These are phyloP conservation scores for Sciurus niger DNA, from an alignment of 2,113 vertebrate species.

Conservation along the genomic window DNA sequence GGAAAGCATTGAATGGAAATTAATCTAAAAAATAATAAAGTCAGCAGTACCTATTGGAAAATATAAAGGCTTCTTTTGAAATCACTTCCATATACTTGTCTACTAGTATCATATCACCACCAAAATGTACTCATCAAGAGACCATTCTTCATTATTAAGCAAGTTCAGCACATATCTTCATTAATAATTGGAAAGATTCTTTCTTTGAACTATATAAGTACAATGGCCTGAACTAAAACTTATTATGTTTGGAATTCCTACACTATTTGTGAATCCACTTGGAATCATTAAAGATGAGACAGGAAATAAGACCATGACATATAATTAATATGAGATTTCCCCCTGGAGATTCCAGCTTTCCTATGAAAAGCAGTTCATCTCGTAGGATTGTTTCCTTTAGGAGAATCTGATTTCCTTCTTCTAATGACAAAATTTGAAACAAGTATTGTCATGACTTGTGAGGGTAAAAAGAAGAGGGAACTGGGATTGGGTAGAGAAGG, in stretches of 20 bases:
- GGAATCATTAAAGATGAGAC: constrained; percentile 46
- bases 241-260: constrained; percentile 37
- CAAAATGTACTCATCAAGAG: constrained; percentile 32
- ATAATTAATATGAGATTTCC: constrained; percentile 19
- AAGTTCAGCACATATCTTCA: constrained; percentile 1
- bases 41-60: constrained; percentile 19
- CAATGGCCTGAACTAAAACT: background rate
- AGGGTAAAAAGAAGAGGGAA: background rate
- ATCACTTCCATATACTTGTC: constrained; percentile 48
- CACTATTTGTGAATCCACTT: background rate
- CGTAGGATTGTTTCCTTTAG: constrained; percentile 32
- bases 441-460: background rate
- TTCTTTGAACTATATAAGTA: background rate
- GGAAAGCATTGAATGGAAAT: constrained; percentile 3
- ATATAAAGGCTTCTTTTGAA: constrained; percentile 16
- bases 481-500: background rate
- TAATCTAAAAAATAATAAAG: constrained; percentile 66
- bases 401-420: constrained; percentile 40
- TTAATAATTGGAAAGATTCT: constrained; percentile 44
- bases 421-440: background rate
- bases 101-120: background rate
- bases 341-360: background rate
- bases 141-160: constrained; percentile 32
- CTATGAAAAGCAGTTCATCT: constrained; percentile 56
- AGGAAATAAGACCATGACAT: constrained; percentile 22